Evolutionary conservation across 2,113 vertebrate genomes (phyloP), one percentile per base, ranked within the genome.

Genomic region (Narcine bancroftii): DNA sequence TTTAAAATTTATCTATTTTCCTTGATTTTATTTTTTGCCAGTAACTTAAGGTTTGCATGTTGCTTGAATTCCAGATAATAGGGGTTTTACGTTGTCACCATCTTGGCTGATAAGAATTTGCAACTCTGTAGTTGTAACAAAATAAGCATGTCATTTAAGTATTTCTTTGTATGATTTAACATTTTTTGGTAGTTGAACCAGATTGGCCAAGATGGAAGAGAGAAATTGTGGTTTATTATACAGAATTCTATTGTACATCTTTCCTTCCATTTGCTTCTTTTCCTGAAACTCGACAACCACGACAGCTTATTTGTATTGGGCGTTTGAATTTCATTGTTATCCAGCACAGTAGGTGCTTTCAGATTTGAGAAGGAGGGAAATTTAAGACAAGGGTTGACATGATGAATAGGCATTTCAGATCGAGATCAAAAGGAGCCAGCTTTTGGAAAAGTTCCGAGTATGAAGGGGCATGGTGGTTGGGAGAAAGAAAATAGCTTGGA

Each of bases 221-320:
- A 91, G 33, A 60, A 65, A 89, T 89, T 6, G 24, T 65, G 56
- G 87, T 50, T 10, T 69, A 69, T 66, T 91, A 15, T 66, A 69
- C 21, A 29, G 21, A 91, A 24, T 7, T 42, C 63, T 91, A 42
- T 91, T 91, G 60, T 91, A 91, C 87, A 66, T 45, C 42, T 66
- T 21, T 63, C 56, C 36, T 7, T 45, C 0, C 69, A 69, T 56
- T 91, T 21, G 29, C 7, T 66, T 56, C 63, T 65, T 36, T 69
- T 63, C 87, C 87, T 91, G 60, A 91, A 69, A 63, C 36, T 39
- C 26, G 87, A 66, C 63, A 69, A 39, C 39, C 39, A 36, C 69
- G 87, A 91, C 60, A 91, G 63, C 87, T 91, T 89, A 89, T 65
- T 89, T 69, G 87, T 91, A 91, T 24, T 91, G n/a, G 60, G 36